Evolutionary conservation across 2,888 invertebrate genomes (phyloP).

Genomic region (Exephanes ischioxanthus): DNA sequence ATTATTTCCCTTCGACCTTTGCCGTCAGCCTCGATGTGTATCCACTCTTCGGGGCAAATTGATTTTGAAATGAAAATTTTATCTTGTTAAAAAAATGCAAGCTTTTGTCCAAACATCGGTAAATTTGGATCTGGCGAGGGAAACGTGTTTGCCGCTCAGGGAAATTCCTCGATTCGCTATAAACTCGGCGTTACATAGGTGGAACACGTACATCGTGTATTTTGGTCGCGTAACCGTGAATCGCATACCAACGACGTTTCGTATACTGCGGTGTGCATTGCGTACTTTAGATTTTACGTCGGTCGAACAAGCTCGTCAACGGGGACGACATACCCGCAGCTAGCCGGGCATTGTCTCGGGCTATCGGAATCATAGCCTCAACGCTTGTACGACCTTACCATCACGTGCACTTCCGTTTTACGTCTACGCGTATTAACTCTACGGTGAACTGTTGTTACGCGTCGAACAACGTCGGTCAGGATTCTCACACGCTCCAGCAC

Average conservation of each 20-base stretch:
- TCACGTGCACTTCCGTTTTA: slow-evolving; percentile 1
- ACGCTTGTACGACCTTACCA: slow-evolving; percentile 6
- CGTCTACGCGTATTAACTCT: not conserved
- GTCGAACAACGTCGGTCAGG: not conserved
- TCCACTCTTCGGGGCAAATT: not conserved
- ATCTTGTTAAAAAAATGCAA: not conserved
- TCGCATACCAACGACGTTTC: slow-evolving; percentile 6
- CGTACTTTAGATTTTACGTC: slow-evolving; percentile 36
- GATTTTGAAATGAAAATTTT: not conserved
- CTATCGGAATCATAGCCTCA: slow-evolving; percentile 13
- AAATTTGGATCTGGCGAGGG: not conserved
- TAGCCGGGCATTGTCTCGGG: not conserved
- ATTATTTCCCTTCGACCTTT: too few species aligned
- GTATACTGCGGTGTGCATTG: not conserved
- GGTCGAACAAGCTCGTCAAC: slow-evolving; percentile 31
- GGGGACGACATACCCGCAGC: not conserved
- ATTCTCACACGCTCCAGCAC: not conserved
- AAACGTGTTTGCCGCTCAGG: not conserved
- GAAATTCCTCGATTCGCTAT: not conserved
- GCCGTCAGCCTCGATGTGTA: too few species aligned
- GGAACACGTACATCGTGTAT: not conserved
- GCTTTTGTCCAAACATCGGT: not conserved
- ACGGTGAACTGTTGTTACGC: not conserved
- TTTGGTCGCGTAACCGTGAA: not conserved
- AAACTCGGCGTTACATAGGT: not conserved